Base-by-base conservation (phyloP, 2,797 vertebrate genomes). In the Pagetopsis macropterus region DNA sequence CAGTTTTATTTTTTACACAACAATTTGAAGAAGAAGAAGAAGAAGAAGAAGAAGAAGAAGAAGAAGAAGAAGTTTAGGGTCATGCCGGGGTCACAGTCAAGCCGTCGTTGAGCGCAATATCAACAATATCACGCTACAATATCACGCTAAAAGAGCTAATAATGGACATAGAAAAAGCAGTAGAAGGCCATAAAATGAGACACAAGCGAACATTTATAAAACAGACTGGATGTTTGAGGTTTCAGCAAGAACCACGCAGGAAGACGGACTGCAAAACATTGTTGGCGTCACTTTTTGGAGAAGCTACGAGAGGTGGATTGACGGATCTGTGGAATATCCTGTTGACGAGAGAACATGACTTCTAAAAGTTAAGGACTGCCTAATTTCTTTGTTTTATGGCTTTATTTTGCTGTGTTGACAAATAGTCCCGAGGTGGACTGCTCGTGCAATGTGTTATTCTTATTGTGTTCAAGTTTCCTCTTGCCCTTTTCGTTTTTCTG, bases 81-180 rank as follows among this genome's bases (percentile, higher is more conserved):
- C 54, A 54, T 2, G 19, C 15, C 0, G 50, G 9, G 55, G 54
- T 50, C 54, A 60, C 11, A 9, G 54, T 23, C 23, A 4, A 8
- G 15, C 1, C 60, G 8, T 7, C 4, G 9, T 6, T 12, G 8
- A 6, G 2, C 6, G 1, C 9, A n/a, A n/a, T n/a, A n/a, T n/a
- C n/a, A n/a, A n/a, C 3, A 4, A 16, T 5, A 1, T 43, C 3
- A 27, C 4, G 27, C 27, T 27, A 7, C 3, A 4, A 16, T 5
- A 1, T 43, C 3, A 27, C 4, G 27, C 27, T 27, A 7, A 2
- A 0, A 4, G 7, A 41, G 12, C 3, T n/a, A 41, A 21, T 3
- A 23, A 10, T n/a, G 3, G 1, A 45, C 8, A 44, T 7, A 12
- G 9, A 27, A 2, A 45, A 21, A 43, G 12, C 8, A 15, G 13